These are phyloP conservation scores for Lathronympha strigana DNA, from an alignment of 2,888 invertebrate genomes.

Conservation along the genomic window DNA sequence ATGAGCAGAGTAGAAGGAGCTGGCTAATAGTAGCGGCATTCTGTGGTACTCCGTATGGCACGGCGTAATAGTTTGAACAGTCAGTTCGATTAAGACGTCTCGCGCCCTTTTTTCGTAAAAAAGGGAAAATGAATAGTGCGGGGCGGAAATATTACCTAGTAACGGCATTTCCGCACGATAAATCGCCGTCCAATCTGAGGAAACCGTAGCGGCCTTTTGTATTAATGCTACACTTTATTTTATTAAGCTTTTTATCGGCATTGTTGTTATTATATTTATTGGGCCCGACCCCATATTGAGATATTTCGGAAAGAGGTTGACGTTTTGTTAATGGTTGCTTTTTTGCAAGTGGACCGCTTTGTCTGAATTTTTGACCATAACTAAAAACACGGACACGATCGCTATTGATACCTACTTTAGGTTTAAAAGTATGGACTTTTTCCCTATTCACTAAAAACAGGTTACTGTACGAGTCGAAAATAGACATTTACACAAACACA, in stretches of 20 bases:
- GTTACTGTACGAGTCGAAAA: no score
- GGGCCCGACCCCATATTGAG: conserved; percentile 54
- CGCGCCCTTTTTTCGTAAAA: conserved; percentile 83
- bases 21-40: not conserved
- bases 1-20: not conserved
- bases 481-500: no score
- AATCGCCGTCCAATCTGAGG: conserved; percentile 84
- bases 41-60: conserved; percentile 44
- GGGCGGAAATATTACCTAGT: conserved; percentile 83
- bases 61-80: conserved; percentile 50
- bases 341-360: not conserved
- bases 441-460: no score
- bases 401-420: not conserved
- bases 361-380: not conserved
- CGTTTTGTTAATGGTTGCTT: conserved; percentile 7
- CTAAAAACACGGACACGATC: not conserved
- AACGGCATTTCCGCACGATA: conserved; percentile 84
- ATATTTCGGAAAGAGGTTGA: conserved; percentile 18
- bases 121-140: conserved; percentile 81
- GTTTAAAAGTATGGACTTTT: not conserved
- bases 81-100: conserved; percentile 78
- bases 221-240: conserved; percentile 82
- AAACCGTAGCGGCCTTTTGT: conserved; percentile 76
- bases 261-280: conserved; percentile 75
- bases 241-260: conserved; percentile 79